Percentiles rank a stretch among this genome's conserved stretches.
phyloP scores from a whole-genome alignment of 30 jellyfish, hydroid and myxozoan genomes.

The Pelagia noctiluca region DNA sequence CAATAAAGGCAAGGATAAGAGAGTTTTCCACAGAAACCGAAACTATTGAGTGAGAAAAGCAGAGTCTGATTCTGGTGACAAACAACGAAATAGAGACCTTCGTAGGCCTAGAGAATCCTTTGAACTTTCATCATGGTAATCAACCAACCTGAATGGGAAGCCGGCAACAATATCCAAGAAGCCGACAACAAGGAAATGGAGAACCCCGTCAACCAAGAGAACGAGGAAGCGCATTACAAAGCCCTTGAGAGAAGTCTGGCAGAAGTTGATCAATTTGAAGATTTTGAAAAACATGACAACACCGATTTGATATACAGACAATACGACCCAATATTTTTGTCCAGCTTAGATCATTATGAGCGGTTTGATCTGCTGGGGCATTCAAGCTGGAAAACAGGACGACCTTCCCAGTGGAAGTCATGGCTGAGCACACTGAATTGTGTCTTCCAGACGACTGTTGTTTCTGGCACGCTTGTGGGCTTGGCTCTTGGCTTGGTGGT shows the following conservation, averaged over 20 bases:
- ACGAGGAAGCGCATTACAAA: conserved; percentile 26
- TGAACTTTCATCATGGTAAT: too few relatives aligned
- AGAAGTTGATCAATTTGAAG: conserved; percentile 54
- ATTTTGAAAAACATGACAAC: conserved; percentile 47
- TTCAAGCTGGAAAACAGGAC: conserved; percentile 66
- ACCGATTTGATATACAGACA: conserved; percentile 66
- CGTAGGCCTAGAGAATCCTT: too few relatives aligned
- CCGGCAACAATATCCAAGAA: background rate
- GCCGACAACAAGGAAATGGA: background rate
- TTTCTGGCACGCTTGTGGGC: conserved; percentile 55
- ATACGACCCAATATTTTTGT: conserved; percentile 51
- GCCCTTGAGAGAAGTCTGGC: conserved; percentile 57
- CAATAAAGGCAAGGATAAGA: too few relatives aligned
- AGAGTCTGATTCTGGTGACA: too few relatives aligned
- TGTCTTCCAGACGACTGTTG: conserved; percentile 53
- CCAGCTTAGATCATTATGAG: conserved; percentile 38
- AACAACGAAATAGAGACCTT: too few relatives aligned
- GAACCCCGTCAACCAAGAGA: background rate
- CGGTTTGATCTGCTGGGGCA: conserved; percentile 70
- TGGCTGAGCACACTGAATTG: conserved; percentile 24
- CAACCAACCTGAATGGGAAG: background rate
- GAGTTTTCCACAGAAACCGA: too few relatives aligned
- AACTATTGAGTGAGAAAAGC: too few relatives aligned
- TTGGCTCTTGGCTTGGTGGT: conserved; percentile 30
- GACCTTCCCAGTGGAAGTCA: conserved; percentile 54